Evolutionary conservation across 53 echinoderm and acorn worm species (phyloP), one percentile per base, ranked within the genome.

Genomic region (Arbacia lixula): DNA sequence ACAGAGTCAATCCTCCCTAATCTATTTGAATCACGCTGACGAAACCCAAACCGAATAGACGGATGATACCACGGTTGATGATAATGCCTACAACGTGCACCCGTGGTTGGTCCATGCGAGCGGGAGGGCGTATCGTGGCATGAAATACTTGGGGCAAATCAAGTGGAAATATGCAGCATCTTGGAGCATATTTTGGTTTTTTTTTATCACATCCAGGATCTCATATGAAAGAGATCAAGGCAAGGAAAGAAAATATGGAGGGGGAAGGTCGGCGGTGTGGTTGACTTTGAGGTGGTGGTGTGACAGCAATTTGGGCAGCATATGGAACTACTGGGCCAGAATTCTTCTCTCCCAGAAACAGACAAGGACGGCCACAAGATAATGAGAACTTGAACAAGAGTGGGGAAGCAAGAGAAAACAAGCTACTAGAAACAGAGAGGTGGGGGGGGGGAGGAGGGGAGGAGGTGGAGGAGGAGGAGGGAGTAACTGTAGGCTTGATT

Each of bases 211-310:
- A 43, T 26, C 40, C 69, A 69, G 69, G 69, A 69, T 69, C 69
- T 69, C 69, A 69, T 69, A 69, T 69, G 69, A 69, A 69, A 43
- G 40, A 69, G 69, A 69, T 69, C 69, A 69, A 69, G 69, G 43
- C 26, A 14, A 16, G 37, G 42, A 42, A 69, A 69, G 69, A 69
- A 69, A 69, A 69, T 41, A 41, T 40, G 25, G 16, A 14, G 69
- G 12, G 43, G 27, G 69, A 69, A 69, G 69, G 69, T 27, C 69
- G 69, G 29, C 28, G 26, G 43, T 41, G 40, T 69, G 69, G 41
- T 3, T 6, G 12, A 42, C 69, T 28, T 41, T 29, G 17, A 8
- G 41, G 17, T 69, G 26, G n/a, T 69, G 41, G 69, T 69, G 69
- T 41, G 69, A 41, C 42, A 41, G 69, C 28, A 69, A 69, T 69